Conservation (phyloP, 2,797 vertebrate species). For the Etheostoma nigrum region DNA sequence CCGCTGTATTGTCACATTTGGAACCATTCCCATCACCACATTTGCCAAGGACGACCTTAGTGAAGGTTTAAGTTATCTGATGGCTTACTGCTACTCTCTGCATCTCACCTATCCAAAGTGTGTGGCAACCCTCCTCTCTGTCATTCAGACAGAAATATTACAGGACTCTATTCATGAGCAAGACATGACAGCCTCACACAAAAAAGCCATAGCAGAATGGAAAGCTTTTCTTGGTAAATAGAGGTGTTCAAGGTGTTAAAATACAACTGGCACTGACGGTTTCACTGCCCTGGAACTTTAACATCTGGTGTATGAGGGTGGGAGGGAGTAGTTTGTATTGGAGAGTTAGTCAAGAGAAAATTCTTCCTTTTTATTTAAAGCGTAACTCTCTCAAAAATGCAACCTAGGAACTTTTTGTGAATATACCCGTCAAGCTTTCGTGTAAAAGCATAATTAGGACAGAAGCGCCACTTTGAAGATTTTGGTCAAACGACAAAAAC, state of each 20-base stretch:
- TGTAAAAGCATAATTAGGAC: too few relatives aligned
- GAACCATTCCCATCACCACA: conserved; percentile 22
- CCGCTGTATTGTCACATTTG: conserved; percentile 13
- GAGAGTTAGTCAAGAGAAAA: too few relatives aligned
- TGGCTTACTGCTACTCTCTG: conserved; percentile 30
- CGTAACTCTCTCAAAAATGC: too few relatives aligned
- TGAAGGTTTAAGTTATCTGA: conserved; percentile 19
- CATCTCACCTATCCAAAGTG: conserved; percentile 42
- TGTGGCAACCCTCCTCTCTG: conserved; percentile 35
- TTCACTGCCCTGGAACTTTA: too few relatives aligned
- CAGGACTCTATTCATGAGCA: conserved; percentile 26
- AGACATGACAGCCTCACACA: conserved; percentile 19
- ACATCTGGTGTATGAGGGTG: too few relatives aligned
- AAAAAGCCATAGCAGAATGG: conserved; percentile 27
- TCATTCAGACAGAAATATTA: conserved; percentile 44
- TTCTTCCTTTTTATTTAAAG: too few relatives aligned
- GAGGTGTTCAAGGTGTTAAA: neutral
- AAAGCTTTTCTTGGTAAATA: conserved; percentile 4
- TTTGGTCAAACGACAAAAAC: too few relatives aligned
- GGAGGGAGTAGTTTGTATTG: too few relatives aligned
- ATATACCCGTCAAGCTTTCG: too few relatives aligned
- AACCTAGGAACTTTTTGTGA: too few relatives aligned
- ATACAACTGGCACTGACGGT: too few relatives aligned
- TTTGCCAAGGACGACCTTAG: conserved; percentile 4
- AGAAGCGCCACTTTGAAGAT: too few relatives aligned